Base-by-base conservation (phyloP, 2,888 invertebrate species). In the Stenotaenia linearis region DNA sequence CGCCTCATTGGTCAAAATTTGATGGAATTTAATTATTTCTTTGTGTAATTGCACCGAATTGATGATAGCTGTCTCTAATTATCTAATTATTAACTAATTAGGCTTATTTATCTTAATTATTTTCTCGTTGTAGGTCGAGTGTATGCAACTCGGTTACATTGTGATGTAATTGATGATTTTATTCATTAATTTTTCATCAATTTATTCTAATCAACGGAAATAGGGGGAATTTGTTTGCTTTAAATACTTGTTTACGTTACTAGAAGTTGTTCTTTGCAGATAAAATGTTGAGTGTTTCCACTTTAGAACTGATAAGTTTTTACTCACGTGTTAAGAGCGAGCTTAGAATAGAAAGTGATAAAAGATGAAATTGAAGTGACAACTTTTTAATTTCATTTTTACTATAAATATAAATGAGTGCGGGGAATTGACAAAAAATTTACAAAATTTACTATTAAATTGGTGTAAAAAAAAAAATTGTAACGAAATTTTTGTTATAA, bases 61-160 rank as follows among this genome's bases (percentile, higher is more conserved):
- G 69, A 69, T 69, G 69, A 69, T 69, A 28, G 69, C 69, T 69
- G 69, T 69, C 69, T 69, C 69, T 69, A 69, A 69, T 69, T 69
- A 69, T 69, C 69, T 69, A 69, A 69, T 69, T 69, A 69, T 69
- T 69, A 69, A 69, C 69, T 69, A 69, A 69, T 69, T 69, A 28
- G 69, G 69, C 69, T 69, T 69, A 69, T 69, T 69, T 69, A 69
- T 69, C 69, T 69, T 25, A 69, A 69, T 69, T 69, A 69, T 69
- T 69, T 69, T 25, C 7, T 25, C 69, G 69, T 25, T 25, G 23
- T 28, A 15, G 69, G 69, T 10, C n/a, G 18, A 69, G 10, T 28
- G 25, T 1, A 69, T 25, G 5, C 6, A 61, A 28, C 23, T 25
- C 28, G 12, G 61, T n/a, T n/a, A n/a, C n/a, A n/a, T n/a, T 1